Evolutionary conservation across 2,113 vertebrate species (phyloP).

Genomic region (Corythoichthys intestinalis): DNA sequence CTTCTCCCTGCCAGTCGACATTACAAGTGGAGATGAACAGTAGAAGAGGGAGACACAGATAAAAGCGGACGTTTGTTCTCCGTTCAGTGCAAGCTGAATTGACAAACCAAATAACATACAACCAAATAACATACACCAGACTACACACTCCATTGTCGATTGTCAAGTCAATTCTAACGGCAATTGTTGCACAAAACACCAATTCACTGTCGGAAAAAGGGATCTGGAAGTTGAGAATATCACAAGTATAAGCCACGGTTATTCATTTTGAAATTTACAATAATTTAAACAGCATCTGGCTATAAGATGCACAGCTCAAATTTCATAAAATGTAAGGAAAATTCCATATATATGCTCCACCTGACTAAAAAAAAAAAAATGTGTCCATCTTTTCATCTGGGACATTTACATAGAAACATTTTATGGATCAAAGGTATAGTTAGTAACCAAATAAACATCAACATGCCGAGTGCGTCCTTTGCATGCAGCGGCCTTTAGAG

Average conservation of each 20-base stretch:
- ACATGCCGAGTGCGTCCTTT: too few relatives aligned
- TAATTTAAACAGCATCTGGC: not conserved
- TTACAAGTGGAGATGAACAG: constrained; percentile 15
- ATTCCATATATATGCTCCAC: too few relatives aligned
- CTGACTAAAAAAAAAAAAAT: too few relatives aligned
- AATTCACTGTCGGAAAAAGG: not conserved
- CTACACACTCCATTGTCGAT: constrained; percentile 13
- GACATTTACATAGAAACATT: too few relatives aligned
- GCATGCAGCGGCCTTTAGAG: too few relatives aligned
- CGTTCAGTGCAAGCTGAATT: constrained; percentile 8
- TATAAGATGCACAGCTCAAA: too few relatives aligned
- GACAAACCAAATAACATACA: not conserved
- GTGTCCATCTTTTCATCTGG: too few relatives aligned
- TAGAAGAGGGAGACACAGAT: constrained; percentile 19
- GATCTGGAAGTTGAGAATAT: not conserved
- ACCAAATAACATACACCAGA: constrained; percentile 3
- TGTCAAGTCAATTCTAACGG: not conserved
- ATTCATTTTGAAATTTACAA: not conserved
- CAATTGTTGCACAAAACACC: not conserved
- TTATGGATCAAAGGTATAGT: too few relatives aligned
- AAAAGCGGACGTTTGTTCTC: constrained; percentile 23
- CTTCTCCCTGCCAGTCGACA: constrained; percentile 15
- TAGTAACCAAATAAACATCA: too few relatives aligned
- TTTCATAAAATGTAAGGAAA: too few relatives aligned
- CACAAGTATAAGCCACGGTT: not conserved